Conservation (phyloP, 2,888 invertebrate genomes). For the Myopa testacea region DNA sequence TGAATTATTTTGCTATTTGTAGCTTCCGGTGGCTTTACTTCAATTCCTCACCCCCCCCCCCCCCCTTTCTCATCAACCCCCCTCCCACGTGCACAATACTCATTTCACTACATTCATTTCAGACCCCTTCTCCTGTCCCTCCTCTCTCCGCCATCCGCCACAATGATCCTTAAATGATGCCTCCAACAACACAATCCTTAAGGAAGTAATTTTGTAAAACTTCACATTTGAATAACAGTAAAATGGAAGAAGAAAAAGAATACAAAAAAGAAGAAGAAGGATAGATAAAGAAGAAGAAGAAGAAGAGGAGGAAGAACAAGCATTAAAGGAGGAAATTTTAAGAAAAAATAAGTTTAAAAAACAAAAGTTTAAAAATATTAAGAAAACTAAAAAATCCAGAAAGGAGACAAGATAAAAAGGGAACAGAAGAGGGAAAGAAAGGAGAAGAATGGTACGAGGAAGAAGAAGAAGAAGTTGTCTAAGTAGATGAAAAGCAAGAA, state of each 20-base stretch:
- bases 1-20: constrained; percentile 36
- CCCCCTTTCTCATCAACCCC: background rate
- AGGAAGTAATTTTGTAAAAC: too few relatives aligned
- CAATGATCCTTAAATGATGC: too few relatives aligned
- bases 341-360: too few relatives aligned
- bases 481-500: background rate
- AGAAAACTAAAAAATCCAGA: background rate
- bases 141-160: background rate
- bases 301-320: too few relatives aligned
- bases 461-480: background rate
- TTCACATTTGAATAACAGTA: too few relatives aligned
- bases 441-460: background rate
- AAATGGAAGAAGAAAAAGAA: too few relatives aligned
- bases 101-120: background rate
- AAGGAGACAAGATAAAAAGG: background rate
- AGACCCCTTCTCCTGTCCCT: background rate
- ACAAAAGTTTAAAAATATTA: too few relatives aligned
- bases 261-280: too few relatives aligned
- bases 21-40: background rate
- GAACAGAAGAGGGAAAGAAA: background rate
- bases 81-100: background rate
- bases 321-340: too few relatives aligned
- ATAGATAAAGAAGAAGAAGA: too few relatives aligned
- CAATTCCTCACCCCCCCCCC: background rate
- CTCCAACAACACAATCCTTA: too few relatives aligned